Conservation (phyloP, 2,888 invertebrate species). For the Agrochola lychnidis region DNA sequence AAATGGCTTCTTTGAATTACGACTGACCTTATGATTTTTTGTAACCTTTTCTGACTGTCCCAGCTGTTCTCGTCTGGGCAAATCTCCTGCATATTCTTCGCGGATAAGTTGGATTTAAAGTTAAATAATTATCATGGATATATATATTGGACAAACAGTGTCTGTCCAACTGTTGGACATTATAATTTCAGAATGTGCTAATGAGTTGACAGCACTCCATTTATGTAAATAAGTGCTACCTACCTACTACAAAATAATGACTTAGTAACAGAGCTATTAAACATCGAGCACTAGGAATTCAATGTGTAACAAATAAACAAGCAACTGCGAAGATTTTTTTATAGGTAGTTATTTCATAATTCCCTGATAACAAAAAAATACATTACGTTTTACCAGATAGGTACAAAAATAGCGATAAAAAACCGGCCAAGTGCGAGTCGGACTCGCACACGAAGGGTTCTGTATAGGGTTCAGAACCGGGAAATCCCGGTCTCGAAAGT, state of each 20-base stretch:
- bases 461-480: too few relatives aligned
- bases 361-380: background rate
- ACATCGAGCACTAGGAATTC: background rate
- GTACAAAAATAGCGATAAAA: slow-evolving; percentile 11
- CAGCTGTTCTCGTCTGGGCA: background rate
- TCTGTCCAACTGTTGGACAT: background rate
- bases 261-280: slow-evolving; percentile 16
- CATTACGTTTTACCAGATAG: too few relatives aligned
- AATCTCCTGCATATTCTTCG: background rate
- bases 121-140: background rate
- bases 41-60: background rate
- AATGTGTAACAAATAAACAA: background rate
- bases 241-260: background rate
- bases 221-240: slow-evolving; percentile 15
- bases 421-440: too few relatives aligned
- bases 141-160: background rate
- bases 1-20: slow-evolving; percentile 15
- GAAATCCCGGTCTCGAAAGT: too few relatives aligned
- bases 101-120: background rate
- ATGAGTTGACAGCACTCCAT: slow-evolving; percentile 8
- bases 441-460: too few relatives aligned
- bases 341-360: background rate
- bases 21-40: background rate
- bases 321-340: background rate
- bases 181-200: slow-evolving; percentile 24